These are phyloP conservation scores for Peromyscus polionotus DNA, from an alignment of 2,113 vertebrate species.

Conservation along the genomic window DNA sequence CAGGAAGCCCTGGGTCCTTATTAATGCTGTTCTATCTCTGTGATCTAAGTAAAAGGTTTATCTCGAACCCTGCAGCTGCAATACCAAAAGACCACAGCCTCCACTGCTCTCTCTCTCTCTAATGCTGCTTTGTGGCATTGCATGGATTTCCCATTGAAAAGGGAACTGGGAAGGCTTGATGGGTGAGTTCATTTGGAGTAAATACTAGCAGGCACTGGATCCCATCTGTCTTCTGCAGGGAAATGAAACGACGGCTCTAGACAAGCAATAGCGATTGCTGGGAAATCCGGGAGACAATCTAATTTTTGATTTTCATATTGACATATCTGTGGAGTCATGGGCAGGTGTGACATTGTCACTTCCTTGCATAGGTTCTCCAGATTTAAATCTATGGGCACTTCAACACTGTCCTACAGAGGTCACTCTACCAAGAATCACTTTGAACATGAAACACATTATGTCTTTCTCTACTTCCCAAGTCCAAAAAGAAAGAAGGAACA, in stretches of 20 bases:
- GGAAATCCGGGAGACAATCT: constrained; percentile 17
- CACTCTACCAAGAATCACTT: background rate
- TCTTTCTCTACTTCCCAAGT: background rate
- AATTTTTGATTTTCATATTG: background rate
- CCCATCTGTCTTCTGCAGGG: background rate
- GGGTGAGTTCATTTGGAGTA: background rate
- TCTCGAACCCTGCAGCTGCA: background rate
- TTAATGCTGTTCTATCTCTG: background rate
- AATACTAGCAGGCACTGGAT: background rate
- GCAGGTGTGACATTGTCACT: background rate
- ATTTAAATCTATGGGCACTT: background rate
- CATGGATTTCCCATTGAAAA: background rate
- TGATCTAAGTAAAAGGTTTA: background rate
- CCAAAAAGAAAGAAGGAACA: constrained; percentile 42
- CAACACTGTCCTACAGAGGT: background rate
- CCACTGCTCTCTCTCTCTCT: background rate
- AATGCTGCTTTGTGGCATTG: background rate
- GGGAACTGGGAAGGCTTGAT: background rate
- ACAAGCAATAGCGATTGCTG: background rate
- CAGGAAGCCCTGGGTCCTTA: background rate
- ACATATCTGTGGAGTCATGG: background rate
- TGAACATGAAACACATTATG: constrained; percentile 9
- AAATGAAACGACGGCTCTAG: constrained; percentile 13
- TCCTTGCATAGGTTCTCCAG: background rate
- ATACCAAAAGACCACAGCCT: background rate